Percentiles rank a stretch among this genome's conserved stretches.
phyloP scores from a whole-genome alignment of 2,797 vertebrate species.

The Lutjanus campechanus region DNA sequence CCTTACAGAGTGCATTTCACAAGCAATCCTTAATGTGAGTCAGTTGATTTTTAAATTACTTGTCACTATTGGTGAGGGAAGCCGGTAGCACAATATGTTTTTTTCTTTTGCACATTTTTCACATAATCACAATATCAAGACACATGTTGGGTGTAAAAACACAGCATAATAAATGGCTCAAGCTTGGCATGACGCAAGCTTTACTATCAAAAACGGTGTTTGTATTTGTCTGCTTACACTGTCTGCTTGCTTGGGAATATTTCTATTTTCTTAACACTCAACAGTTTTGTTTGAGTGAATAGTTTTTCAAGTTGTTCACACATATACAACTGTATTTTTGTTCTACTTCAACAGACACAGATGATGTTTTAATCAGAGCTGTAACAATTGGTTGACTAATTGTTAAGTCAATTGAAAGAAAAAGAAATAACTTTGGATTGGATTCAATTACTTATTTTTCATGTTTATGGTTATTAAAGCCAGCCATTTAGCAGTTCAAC shows the following conservation, averaged over 20 bases:
- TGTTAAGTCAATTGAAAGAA: not conserved
- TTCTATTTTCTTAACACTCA: not conserved
- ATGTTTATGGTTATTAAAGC: not conserved
- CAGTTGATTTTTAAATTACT: slow-evolving; percentile 24
- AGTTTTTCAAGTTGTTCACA: not conserved
- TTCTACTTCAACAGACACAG: not conserved
- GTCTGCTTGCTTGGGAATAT: not conserved
- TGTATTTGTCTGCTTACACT: slow-evolving; percentile 1
- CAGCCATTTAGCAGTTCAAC: not conserved
- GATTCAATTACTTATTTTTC: not conserved
- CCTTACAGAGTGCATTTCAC: not conserved
- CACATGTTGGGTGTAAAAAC: slow-evolving; percentile 20
- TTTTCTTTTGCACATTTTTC: slow-evolving; percentile 24
- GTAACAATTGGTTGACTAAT: not conserved
- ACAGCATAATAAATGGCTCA: slow-evolving; percentile 20
- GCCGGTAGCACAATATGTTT: slow-evolving; percentile 41
- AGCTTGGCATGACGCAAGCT: not conserved
- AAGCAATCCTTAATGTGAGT: slow-evolving; percentile 63
- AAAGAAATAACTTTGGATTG: too few relatives aligned
- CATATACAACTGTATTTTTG: not conserved
- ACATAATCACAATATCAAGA: not conserved
- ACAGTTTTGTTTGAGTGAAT: not conserved
- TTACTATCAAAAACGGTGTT: not conserved
- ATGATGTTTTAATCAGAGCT: not conserved
- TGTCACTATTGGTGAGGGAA: slow-evolving; percentile 56